These are phyloP conservation scores for Austrofundulus limnaeus DNA, from an alignment of 2,113 vertebrate genomes.

Conservation along the genomic window DNA sequence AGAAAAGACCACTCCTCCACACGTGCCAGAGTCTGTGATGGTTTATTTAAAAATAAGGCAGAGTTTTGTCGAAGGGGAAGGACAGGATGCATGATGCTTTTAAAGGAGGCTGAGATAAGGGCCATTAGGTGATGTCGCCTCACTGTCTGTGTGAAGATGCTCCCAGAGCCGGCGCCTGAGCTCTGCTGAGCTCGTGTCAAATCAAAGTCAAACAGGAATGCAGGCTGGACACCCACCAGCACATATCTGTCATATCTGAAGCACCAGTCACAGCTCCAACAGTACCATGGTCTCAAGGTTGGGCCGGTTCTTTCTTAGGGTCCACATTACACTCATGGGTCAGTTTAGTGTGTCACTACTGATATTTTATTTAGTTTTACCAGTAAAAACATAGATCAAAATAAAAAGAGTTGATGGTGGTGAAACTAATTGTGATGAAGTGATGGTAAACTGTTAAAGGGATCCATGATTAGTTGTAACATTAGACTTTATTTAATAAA, in stretches of 20 bases:
- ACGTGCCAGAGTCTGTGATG: conserved; percentile 38
- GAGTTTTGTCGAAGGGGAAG: conserved; percentile 81
- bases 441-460: too few species aligned
- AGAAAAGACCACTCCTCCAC: conserved; percentile 20
- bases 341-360: conserved; percentile 22
- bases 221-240: conserved; percentile 69
- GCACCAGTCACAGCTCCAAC: conserved; percentile 26
- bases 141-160: conserved; percentile 89
- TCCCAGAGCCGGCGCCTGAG: conserved; percentile 81
- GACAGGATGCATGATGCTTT: conserved; percentile 90
- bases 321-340: conserved; percentile 28
- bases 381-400: conserved; percentile 47
- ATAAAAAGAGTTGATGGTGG: too few species aligned
- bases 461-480: too few species aligned
- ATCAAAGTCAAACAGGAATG: conserved; percentile 82
- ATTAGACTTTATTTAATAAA: too few species aligned
- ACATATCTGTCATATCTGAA: conserved; percentile 25
- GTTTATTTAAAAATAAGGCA: conserved; percentile 31
- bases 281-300: conserved; percentile 15
- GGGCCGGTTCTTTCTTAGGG: conserved; percentile 34
- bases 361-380: conserved; percentile 60
- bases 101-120: conserved; percentile 92
- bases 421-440: too few species aligned
- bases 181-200: conserved; percentile 83
- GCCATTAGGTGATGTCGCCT: conserved; percentile 89